Evolutionary conservation across 2,797 vertebrate genomes (phyloP).

Genomic region (Sebastes flavidus): DNA sequence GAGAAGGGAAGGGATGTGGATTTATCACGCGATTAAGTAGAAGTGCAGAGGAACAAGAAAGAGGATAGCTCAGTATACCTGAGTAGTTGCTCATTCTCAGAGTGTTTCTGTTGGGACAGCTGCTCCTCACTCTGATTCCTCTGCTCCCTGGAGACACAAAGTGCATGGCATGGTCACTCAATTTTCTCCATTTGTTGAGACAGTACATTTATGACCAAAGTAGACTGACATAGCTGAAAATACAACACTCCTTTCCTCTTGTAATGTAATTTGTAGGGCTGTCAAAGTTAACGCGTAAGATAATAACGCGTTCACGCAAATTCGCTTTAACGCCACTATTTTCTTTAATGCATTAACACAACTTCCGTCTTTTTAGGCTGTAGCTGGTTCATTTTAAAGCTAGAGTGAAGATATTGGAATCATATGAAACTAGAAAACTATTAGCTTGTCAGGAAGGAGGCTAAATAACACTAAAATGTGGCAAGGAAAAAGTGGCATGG

Average conservation of each 20-base stretch:
- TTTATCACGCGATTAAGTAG: neutral
- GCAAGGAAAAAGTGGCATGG: too few species aligned
- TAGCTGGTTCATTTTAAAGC: too few species aligned
- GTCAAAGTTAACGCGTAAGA: too few species aligned
- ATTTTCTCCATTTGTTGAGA: conserved; percentile 6
- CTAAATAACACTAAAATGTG: too few species aligned
- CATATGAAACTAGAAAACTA: too few species aligned
- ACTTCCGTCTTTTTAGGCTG: too few species aligned
- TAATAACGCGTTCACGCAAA: too few species aligned
- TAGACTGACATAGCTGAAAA: neutral
- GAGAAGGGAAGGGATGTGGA: conserved; percentile 9
- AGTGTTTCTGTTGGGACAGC: conserved; percentile 42
- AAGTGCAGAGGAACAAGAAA: neutral
- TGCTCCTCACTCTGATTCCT: conserved; percentile 49
- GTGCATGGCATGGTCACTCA: neutral
- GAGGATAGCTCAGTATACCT: conserved; percentile 49
- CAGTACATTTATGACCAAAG: neutral
- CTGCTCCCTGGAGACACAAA: conserved; percentile 61
- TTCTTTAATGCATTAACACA: too few species aligned
- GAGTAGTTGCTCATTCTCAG: conserved; percentile 34
- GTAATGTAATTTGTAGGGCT: neutral
- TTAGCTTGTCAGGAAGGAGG: too few species aligned
- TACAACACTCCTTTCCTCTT: neutral
- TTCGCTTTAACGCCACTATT: too few species aligned
- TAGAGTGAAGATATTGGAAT: too few species aligned